These are phyloP conservation scores for Trachelus stipa DNA, from an alignment of 2,888 invertebrate genomes.

Conservation along the genomic window DNA sequence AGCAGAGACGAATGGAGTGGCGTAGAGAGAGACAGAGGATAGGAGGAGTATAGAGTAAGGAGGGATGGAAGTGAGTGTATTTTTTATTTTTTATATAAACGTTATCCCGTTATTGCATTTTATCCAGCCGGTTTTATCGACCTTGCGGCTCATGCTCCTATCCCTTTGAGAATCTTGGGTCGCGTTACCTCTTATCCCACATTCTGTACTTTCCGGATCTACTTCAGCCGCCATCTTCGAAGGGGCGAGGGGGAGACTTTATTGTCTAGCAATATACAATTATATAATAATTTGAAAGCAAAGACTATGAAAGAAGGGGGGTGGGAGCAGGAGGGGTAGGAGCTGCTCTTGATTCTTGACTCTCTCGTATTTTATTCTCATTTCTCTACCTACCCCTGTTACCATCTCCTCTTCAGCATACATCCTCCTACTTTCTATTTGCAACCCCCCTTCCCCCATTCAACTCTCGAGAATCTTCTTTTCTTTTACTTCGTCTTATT, in stretches of 20 bases:
- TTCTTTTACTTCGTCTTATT: background rate
- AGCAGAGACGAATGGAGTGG: background rate
- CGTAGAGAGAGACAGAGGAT: constrained; percentile 13
- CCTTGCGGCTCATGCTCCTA: constrained; percentile 38
- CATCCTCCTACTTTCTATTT: constrained; percentile 12
- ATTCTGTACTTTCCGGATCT: background rate
- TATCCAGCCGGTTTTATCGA: constrained; percentile 40
- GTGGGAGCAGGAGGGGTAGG: background rate
- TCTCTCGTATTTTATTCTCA: constrained; percentile 42
- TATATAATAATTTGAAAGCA: constrained; percentile 58
- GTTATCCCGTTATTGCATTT: constrained; percentile 54
- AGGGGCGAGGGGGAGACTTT: background rate
- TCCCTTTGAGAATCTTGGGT: background rate
- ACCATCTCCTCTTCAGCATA: constrained; percentile 14
- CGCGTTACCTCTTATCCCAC: background rate
- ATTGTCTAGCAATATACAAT: constrained; percentile 54
- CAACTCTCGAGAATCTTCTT: constrained; percentile 16
- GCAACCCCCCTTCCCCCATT: background rate
- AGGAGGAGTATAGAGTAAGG: background rate
- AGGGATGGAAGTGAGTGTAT: background rate
- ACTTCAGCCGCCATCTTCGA: background rate
- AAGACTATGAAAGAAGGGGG: constrained; percentile 23
- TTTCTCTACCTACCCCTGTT: constrained; percentile 25
- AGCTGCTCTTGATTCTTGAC: constrained; percentile 14
- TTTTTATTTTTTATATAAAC: constrained; percentile 42